Percentiles rank a stretch among this genome's conserved stretches.
Evolutionary conservation across 1,140 invertebrate species (phyloP).

Genomic region (Aplysia californica): DNA sequence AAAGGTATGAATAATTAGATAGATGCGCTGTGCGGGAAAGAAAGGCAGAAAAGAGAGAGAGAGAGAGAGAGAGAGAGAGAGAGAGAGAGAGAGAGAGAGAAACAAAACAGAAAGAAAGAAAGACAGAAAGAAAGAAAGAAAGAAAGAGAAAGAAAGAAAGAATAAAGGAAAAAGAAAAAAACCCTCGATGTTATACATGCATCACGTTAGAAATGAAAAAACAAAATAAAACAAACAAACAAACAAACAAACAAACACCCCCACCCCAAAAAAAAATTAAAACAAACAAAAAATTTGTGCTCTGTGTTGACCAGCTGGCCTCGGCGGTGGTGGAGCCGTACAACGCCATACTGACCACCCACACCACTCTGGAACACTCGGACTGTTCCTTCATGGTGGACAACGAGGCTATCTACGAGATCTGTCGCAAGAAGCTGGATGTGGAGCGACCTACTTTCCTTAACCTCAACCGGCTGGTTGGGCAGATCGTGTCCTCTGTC

Average conservation of each 20-base stretch:
- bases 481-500: slow-evolving; percentile 71
- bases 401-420: slow-evolving; percentile 46
- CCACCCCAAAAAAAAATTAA: not conserved
- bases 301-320: slow-evolving; percentile 36
- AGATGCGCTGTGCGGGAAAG: no score
- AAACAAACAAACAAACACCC: not conserved
- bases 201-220: no score
- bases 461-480: slow-evolving; percentile 59
- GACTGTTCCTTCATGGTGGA: no score
- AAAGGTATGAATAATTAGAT: no score
- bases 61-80: not conserved
- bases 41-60: not conserved
- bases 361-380: no score
- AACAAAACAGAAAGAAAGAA: no score
- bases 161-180: not conserved
- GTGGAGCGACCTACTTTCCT: slow-evolving; percentile 47
- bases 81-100: not conserved
- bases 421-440: slow-evolving; percentile 42
- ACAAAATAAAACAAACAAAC: no score
- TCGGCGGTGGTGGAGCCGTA: slow-evolving; percentile 54
- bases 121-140: no score
- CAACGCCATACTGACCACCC: slow-evolving; percentile 54
- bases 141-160: no score
- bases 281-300: not conserved
- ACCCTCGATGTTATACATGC: not conserved